Base-by-base conservation (phyloP, 2,797 vertebrate species). In the Myiothlypis coronata region DNA sequence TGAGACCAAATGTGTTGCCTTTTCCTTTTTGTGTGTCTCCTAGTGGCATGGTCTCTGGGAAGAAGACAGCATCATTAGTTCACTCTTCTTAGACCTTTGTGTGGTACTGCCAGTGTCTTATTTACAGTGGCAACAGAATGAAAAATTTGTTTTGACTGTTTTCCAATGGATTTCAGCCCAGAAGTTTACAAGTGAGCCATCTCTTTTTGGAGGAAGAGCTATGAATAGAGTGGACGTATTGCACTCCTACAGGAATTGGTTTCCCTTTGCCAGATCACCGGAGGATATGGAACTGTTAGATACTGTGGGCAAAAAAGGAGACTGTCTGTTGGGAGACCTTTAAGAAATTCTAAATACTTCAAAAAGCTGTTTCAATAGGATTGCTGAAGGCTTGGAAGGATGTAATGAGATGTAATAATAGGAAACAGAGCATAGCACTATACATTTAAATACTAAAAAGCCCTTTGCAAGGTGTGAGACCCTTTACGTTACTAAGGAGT, bases 81-180 rank as follows among this genome's bases (percentile, higher is more conserved):
- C 44, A 65, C 43, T 90, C 22, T 57, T 83, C 55, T 12, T 46
- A 70, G 61, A 74, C 26, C 52, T 83, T 78, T 76, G 28, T 70
- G 46, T 91, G 49, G 24, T 79, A 46, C 63, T 91, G 43, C 44
- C 55, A 50, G 35, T 83, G 95, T 72, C 32, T 94, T 89, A 83
- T 83, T 93, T 94, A 80, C 59, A 78, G 68, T 79, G 78, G 46
- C 41, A 93, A 50, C 30, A 79, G 55, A 53, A 68, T 60, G 55
- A 92, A 82, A 76, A 81, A 88, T 83, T 52, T 63, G 22, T 83
- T 84, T 92, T 72, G 67, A 88, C 74, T 90, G 63, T 71, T 87
- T 96, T 94, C 67, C 63, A 72, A 32, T 91, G 80, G 50, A 93
- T 88, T 94, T 94, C 34, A 84, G 63, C 44, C 74, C 67, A 90